These are phyloP conservation scores for Drosophila pseudotakahashii DNA, from an alignment of 2,888 invertebrate genomes.

Conservation along the genomic window DNA sequence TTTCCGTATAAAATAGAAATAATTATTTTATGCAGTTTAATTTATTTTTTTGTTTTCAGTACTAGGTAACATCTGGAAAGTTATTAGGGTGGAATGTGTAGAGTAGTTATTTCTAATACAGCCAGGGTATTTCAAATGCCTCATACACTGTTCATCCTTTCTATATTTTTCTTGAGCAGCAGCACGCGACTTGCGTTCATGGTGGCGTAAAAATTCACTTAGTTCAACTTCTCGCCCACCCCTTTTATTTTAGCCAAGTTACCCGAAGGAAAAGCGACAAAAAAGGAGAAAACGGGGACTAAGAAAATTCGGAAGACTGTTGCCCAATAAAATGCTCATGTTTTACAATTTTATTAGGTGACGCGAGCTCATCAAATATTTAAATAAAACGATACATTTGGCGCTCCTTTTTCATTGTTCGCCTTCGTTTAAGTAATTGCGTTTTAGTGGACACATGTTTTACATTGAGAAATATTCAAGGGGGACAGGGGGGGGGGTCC, in stretches of 20 bases:
- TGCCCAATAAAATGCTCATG: conserved; percentile 76
- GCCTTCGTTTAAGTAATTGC: conserved; percentile 71
- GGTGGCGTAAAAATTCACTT: conserved; percentile 78
- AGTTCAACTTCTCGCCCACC: conserved; percentile 37
- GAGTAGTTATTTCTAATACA: too few relatives aligned
- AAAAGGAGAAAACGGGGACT: conserved; percentile 14
- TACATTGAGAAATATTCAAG: conserved; percentile 26
- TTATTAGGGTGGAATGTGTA: too few relatives aligned
- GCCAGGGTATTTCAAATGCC: background rate
- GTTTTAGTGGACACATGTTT: conserved; percentile 73
- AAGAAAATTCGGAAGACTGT: conserved; percentile 21
- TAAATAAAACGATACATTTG: conserved; percentile 54
- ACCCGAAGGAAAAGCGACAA: conserved; percentile 26
- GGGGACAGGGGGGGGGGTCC: conserved; percentile 16
- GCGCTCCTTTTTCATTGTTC: conserved; percentile 40
- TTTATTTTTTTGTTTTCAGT: too few relatives aligned
- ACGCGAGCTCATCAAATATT: conserved; percentile 67
- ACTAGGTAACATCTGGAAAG: too few relatives aligned
- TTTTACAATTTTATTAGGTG: conserved; percentile 82
- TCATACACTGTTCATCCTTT: background rate
- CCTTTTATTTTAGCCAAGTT: conserved; percentile 47
- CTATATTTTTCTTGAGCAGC: conserved; percentile 21
- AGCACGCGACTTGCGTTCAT: conserved; percentile 58
- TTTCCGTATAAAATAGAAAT: too few relatives aligned
- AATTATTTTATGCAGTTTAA: too few relatives aligned